Evolutionary conservation across 2,888 invertebrate species (phyloP).

Genomic region (Polydrusus pterygomalis): DNA sequence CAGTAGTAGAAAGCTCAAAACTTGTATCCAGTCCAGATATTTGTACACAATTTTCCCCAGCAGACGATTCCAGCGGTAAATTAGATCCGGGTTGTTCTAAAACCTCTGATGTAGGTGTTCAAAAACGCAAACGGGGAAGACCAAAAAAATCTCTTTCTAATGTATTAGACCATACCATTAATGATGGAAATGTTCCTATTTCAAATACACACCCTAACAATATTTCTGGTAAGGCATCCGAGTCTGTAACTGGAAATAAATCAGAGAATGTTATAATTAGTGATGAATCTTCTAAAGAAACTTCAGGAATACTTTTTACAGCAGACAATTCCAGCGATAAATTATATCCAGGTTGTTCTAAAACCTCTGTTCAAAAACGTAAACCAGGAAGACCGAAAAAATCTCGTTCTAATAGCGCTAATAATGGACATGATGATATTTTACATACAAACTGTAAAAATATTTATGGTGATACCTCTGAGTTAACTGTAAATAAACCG

Average conservation of each 20-base stretch:
- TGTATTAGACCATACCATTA: not conserved
- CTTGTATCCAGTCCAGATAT: too few species aligned
- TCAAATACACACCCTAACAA: not conserved
- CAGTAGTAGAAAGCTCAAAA: too few species aligned
- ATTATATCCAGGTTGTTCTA: too few species aligned
- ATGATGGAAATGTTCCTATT: not conserved
- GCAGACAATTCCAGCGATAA: not conserved
- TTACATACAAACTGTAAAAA: not conserved
- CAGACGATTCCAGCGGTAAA: not conserved
- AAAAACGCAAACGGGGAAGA: constrained; percentile 1
- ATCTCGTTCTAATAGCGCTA: not conserved
- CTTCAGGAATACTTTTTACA: too few species aligned
- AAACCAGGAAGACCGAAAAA: constrained; percentile 1
- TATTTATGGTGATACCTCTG: not conserved
- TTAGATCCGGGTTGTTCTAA: too few species aligned
- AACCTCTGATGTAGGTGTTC: not conserved
- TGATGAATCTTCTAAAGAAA: too few species aligned
- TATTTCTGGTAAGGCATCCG: too few species aligned
- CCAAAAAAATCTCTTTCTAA: not conserved
- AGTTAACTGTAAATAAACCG: not conserved
- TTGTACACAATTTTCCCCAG: too few species aligned
- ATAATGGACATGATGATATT: not conserved
- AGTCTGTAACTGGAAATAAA: not conserved
- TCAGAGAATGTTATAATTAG: too few species aligned
- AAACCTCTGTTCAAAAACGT: not conserved